Evolutionary conservation across 2,797 vertebrate species (phyloP).

Genomic region (Bovichtus diacanthus): DNA sequence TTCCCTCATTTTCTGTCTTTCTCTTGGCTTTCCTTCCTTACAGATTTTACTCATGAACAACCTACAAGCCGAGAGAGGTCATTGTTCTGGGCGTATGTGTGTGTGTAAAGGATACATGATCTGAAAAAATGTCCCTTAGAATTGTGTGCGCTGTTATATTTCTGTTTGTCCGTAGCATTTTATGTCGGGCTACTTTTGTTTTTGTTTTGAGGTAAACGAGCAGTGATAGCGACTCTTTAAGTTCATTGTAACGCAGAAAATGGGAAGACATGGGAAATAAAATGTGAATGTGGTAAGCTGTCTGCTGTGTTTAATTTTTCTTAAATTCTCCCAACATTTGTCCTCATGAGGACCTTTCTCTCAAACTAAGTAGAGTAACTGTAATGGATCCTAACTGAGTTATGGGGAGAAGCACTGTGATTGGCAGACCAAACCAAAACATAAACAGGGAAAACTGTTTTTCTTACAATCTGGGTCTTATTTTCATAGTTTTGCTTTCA

Average conservation of each 20-base stretch:
- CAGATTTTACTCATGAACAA: conserved; percentile 27
- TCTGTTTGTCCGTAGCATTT: conserved; percentile 36
- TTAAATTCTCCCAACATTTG: neutral
- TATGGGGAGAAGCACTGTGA: conserved; percentile 15
- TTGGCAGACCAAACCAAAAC: conserved; percentile 3
- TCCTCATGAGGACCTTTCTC: conserved; percentile 15
- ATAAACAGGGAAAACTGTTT: no score
- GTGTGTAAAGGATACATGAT: conserved; percentile 1
- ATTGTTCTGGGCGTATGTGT: neutral
- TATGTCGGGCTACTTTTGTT: conserved; percentile 34
- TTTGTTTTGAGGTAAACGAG: conserved; percentile 37
- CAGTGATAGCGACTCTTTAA: conserved; percentile 39
- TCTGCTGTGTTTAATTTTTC: conserved; percentile 15
- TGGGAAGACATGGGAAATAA: conserved; percentile 68
- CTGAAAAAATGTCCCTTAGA: conserved; percentile 17
- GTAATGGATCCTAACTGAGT: conserved; percentile 27
- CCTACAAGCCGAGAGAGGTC: conserved; percentile 31
- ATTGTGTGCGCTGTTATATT: conserved; percentile 28
- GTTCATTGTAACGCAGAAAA: conserved; percentile 56
- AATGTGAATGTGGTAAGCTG: conserved; percentile 64
- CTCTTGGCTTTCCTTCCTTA: conserved; percentile 11
- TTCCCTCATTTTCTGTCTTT: conserved; percentile 23
- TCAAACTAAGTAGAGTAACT: neutral
- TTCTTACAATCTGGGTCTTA: neutral
- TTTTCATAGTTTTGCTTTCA: conserved; percentile 14